Conservation (phyloP, 2,888 invertebrate genomes). For the Sepioteuthis lessoniana region DNA sequence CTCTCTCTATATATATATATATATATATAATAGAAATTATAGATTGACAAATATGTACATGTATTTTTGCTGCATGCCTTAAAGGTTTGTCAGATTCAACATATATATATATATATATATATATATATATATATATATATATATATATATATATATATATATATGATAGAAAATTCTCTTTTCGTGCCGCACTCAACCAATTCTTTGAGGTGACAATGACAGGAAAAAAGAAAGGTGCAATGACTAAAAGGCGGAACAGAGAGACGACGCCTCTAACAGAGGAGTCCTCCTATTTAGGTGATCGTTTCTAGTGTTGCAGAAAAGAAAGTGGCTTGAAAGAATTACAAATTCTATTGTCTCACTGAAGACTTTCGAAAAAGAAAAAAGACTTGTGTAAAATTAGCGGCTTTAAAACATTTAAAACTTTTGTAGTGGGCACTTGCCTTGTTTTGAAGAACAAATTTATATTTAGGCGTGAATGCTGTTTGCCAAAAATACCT, state of each 20-base stretch:
- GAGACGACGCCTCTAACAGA: too few relatives aligned
- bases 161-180: not conserved
- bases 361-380: not conserved
- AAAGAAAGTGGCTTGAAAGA: not conserved
- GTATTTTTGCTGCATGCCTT: too few relatives aligned
- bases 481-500: not conserved
- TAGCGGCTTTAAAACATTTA: not conserved
- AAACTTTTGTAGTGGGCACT: not conserved
- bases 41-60: too few relatives aligned
- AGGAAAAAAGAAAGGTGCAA: not conserved
- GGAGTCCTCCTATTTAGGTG: not conserved
- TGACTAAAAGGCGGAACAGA: not conserved
- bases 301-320: not conserved
- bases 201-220: constrained; percentile 8
- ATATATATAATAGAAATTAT: too few relatives aligned
- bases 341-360: not conserved
- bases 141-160: too few relatives aligned
- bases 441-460: not conserved
- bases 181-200: too few relatives aligned
- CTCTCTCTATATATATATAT: too few relatives aligned
- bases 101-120: not conserved
- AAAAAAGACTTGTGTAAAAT: not conserved
- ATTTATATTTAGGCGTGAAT: not conserved
- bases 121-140: too few relatives aligned
- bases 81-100: too few relatives aligned